These are phyloP conservation scores for Oeneis ivallda DNA, from an alignment of 2,888 invertebrate genomes.

Conservation along the genomic window DNA sequence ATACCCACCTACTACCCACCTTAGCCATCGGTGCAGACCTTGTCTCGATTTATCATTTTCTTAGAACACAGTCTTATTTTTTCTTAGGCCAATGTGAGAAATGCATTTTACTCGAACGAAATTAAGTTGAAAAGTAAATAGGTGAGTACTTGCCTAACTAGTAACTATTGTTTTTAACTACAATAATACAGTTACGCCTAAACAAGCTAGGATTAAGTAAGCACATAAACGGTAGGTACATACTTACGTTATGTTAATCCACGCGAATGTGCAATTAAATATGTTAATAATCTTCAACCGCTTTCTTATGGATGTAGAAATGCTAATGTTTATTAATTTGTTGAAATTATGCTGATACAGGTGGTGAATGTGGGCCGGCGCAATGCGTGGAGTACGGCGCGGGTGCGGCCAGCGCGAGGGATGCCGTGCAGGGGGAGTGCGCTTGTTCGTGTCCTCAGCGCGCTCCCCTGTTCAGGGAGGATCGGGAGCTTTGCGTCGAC, in stretches of 20 bases:
- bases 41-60: too few relatives aligned
- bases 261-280: slow-evolving; percentile 14
- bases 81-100: background rate
- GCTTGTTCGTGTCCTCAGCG: slow-evolving; percentile 89
- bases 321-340: slow-evolving; percentile 23
- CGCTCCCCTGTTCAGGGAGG: slow-evolving; percentile 91
- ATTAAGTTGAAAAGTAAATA: background rate
- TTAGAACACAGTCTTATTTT: too few relatives aligned
- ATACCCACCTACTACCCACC: too few relatives aligned
- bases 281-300: slow-evolving; percentile 15
- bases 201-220: slow-evolving; percentile 11
- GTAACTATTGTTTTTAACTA: background rate
- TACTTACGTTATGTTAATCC: slow-evolving; percentile 6
- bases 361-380: slow-evolving; percentile 64
- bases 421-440: slow-evolving; percentile 70
- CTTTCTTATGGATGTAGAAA: slow-evolving; percentile 8
- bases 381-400: slow-evolving; percentile 73
- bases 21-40: too few relatives aligned
- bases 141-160: background rate
- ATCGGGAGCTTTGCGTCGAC: slow-evolving; percentile 91
- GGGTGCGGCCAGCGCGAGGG: slow-evolving; percentile 50
- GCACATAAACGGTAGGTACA: too few relatives aligned
- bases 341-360: slow-evolving; percentile 37
- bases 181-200: background rate
- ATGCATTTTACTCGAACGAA: background rate